These are phyloP conservation scores for Drosophila subpulchrella DNA, from an alignment of 1,140 invertebrate genomes.

Conservation along the genomic window DNA sequence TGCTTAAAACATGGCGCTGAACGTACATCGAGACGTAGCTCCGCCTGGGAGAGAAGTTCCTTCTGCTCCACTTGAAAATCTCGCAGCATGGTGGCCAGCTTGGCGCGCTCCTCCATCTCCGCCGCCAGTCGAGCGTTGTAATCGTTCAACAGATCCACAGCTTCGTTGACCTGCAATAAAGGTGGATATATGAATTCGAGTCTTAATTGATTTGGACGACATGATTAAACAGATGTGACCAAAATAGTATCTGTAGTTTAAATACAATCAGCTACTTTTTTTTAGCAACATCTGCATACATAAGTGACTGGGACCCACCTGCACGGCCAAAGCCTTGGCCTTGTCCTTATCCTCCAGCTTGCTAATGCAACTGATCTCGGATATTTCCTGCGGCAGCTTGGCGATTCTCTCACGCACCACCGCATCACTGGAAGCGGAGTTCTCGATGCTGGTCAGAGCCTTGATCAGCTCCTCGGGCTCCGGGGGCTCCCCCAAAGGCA, in stretches of 20 bases:
- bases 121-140: constrained; percentile 94
- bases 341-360: constrained; percentile 90
- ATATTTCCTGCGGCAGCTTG: constrained; percentile 96
- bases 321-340: constrained; percentile 70
- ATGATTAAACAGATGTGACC: too few species aligned
- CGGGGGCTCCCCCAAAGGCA: constrained; percentile 92
- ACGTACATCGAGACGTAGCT: constrained; percentile 93
- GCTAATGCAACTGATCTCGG: constrained; percentile 93
- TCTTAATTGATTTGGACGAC: too few species aligned
- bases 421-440: constrained; percentile 97
- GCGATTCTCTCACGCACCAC: constrained; percentile 96
- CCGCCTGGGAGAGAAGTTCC: constrained; percentile 92
- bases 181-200: not conserved
- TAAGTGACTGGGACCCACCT: constrained; percentile 42
- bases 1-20: not conserved
- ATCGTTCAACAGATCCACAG: constrained; percentile 92
- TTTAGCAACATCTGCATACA: not conserved
- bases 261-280: not conserved
- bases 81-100: constrained; percentile 92
- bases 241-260: too few species aligned
- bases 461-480: constrained; percentile 95
- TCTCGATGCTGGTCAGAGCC: constrained; percentile 94
- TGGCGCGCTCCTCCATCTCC: constrained; percentile 95
- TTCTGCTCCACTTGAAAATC: constrained; percentile 94
- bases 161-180: constrained; percentile 90